phyloP scores from a whole-genome alignment of 1,140 invertebrate species.

The Drosophila grimshawi region DNA sequence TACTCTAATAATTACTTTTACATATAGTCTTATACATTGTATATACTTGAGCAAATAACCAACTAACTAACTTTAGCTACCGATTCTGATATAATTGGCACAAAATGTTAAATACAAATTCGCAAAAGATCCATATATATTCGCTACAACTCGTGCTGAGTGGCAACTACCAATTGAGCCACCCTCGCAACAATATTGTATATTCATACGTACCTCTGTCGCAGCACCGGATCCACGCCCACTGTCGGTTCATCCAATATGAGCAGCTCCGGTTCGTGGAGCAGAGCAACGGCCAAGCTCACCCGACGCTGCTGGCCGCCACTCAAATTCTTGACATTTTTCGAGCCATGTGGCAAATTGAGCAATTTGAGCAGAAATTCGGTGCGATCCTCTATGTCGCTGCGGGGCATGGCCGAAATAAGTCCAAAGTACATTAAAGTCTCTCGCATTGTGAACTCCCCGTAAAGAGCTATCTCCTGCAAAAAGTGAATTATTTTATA shows the following conservation, averaged over 20 bases:
- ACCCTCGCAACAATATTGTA: slow-evolving; percentile 7
- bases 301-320: slow-evolving; percentile 96
- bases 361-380: slow-evolving; percentile 93
- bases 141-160: too few relatives aligned
- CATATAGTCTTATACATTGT: too few relatives aligned
- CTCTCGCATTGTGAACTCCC: slow-evolving; percentile 95
- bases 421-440: slow-evolving; percentile 96
- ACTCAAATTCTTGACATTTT: slow-evolving; percentile 93
- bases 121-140: too few relatives aligned
- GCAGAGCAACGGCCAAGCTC: slow-evolving; percentile 93
- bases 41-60: too few relatives aligned
- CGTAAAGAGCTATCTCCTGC: slow-evolving; percentile 95
- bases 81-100: too few relatives aligned
- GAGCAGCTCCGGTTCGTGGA: slow-evolving; percentile 95
- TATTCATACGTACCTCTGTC: slow-evolving; percentile 88
- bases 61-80: too few relatives aligned
- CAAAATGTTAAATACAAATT: too few relatives aligned
- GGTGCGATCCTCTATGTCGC: slow-evolving; percentile 90
- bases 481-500: slow-evolving; percentile 38
- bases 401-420: slow-evolving; percentile 91
- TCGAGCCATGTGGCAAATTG: slow-evolving; percentile 88
- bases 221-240: slow-evolving; percentile 96
- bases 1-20: too few relatives aligned
- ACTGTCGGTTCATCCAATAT: slow-evolving; percentile 98
- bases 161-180: slow-evolving; percentile 43